phyloP scores from a whole-genome alignment of 2,888 invertebrate species.

The Galerucella pusilla region DNA sequence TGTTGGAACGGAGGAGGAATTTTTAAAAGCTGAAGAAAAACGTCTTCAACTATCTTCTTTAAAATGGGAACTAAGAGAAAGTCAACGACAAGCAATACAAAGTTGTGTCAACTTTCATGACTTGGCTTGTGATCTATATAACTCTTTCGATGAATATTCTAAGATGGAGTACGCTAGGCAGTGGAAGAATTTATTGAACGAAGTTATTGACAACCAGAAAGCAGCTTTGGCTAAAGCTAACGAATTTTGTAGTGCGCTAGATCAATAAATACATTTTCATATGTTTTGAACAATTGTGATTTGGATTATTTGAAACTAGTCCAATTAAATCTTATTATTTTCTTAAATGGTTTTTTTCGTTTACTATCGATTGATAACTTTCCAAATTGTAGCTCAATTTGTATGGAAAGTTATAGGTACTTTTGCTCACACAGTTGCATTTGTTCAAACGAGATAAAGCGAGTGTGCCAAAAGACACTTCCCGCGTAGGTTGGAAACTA shows the following conservation, averaged over 20 bases:
- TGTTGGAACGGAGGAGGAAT: constrained; percentile 49
- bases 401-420: no score
- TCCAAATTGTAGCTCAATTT: no score
- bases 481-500: no score
- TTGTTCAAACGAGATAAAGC: no score
- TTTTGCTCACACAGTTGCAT: no score
- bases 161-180: constrained; percentile 69
- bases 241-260: constrained; percentile 57
- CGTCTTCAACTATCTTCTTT: constrained; percentile 49
- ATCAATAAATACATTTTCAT: constrained; percentile 42
- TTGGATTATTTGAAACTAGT: constrained; percentile 33
- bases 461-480: no score
- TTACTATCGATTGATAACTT: background rate
- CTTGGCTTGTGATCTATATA: constrained; percentile 80
- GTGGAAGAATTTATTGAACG: constrained; percentile 59
- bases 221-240: constrained; percentile 58
- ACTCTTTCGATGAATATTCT: constrained; percentile 91
- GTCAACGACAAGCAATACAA: constrained; percentile 83
- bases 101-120: constrained; percentile 78
- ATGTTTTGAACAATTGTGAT: constrained; percentile 17
- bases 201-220: constrained; percentile 60
- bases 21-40: constrained; percentile 49
- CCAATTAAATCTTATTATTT: constrained; percentile 30
- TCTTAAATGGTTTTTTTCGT: background rate
- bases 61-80: constrained; percentile 77